Evolutionary conservation across 2,888 invertebrate genomes (phyloP).

Genomic region (Cephus nigrinus): DNA sequence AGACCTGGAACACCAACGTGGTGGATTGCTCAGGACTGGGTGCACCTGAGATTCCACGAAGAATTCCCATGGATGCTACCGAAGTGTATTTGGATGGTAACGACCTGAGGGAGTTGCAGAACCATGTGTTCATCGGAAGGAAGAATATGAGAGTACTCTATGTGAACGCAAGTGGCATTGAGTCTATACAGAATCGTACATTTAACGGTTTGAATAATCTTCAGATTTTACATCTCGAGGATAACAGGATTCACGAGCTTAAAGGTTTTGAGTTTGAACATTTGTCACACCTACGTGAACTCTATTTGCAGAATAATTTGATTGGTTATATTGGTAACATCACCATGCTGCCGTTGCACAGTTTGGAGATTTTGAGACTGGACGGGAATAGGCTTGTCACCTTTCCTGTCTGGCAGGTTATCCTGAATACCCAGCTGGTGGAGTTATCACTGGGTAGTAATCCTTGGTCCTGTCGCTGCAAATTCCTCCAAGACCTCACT

Average conservation of each 20-base stretch:
- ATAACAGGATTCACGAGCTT: slow-evolving; percentile 82
- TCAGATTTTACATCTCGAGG: slow-evolving; percentile 84
- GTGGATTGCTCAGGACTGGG: slow-evolving; percentile 89
- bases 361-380: slow-evolving; percentile 82
- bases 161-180: slow-evolving; percentile 86
- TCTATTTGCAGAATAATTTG: slow-evolving; percentile 88
- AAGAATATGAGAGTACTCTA: slow-evolving; percentile 89
- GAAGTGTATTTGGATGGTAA: slow-evolving; percentile 94
- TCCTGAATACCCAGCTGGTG: slow-evolving; percentile 74
- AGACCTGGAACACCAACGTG: slow-evolving; percentile 92
- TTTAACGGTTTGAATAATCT: slow-evolving; percentile 86
- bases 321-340: slow-evolving; percentile 83
- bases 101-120: slow-evolving; percentile 83
- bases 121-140: slow-evolving; percentile 89
- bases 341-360: slow-evolving; percentile 81
- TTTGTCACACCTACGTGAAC: slow-evolving; percentile 80
- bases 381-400: slow-evolving; percentile 86
- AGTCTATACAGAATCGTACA: slow-evolving; percentile 89
- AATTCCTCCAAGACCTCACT: slow-evolving; percentile 86
- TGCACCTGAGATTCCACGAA: slow-evolving; percentile 81
- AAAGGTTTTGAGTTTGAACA: slow-evolving; percentile 89
- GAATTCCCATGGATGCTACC: slow-evolving; percentile 94
- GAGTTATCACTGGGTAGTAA: slow-evolving; percentile 86
- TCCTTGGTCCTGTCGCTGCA: slow-evolving; percentile 91
- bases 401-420: slow-evolving; percentile 82